Evolutionary conservation across 2,797 vertebrate genomes (phyloP), one percentile per base, ranked within the genome.

Genomic region (Capromys pilorides): DNA sequence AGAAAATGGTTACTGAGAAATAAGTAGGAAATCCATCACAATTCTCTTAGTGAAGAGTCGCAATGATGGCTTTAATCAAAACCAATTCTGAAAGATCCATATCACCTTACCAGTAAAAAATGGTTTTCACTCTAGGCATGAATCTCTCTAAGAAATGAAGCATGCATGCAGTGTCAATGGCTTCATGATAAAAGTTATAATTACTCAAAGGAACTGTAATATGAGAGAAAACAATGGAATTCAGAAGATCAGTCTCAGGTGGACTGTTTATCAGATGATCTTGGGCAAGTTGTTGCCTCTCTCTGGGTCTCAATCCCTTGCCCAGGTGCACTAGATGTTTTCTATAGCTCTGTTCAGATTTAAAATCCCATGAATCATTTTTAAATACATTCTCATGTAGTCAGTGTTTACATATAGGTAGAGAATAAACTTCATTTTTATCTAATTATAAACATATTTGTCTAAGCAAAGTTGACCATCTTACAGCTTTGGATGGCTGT

Each of bases 11-110:
- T 86, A 86, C 95, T 45, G 78, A 62, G 83, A 96, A 95, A 86
- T 73, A 88, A 77, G 83, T 9, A 67, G 41, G 78, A 93, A 95
- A 95, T 96, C 91, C 82, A 97, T 95, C 97, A 95, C 8, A 24
- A 10, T 93, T 71, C 81, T 82, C 95, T 86, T 62, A 93, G 90
- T 81, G 54, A 79, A 83, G 77, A 94, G 41, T 41, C 24, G 1
- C 71, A 67, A 41, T 92, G 92, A 95, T 85, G 79, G 83, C 82
- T 96, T 97, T 91, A 82, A 94, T 95, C 97, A 95, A 94, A 96
- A 93, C 86, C 92, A 96, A 33, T 93, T 86, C 88, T 66, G 45
- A 93, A 95, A 96, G 90, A 95, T 78, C 90, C 93, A 0, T 61
- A 90, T 90, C 93, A 92, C 83, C 61, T 86, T 45, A 61, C 77